These are phyloP conservation scores for Drosophila hamatofila DNA, from an alignment of 2,888 invertebrate species.

Conservation along the genomic window DNA sequence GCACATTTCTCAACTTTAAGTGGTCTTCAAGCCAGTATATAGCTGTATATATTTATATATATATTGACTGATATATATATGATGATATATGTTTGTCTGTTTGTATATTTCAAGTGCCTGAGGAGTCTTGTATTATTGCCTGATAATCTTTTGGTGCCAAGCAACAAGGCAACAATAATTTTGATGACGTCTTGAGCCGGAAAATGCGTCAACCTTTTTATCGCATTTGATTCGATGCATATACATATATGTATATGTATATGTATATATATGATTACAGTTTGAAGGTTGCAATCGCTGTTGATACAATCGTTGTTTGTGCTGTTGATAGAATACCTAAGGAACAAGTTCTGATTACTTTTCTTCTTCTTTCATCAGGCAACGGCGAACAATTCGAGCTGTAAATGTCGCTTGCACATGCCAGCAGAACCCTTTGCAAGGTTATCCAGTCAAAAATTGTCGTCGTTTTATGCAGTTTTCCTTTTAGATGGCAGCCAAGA, in stretches of 20 bases:
- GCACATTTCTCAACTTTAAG: conserved; percentile 1
- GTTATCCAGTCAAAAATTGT: conserved; percentile 52
- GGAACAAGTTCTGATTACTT: conserved; percentile 4
- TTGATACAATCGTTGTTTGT: not conserved
- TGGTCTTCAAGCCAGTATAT: not conserved
- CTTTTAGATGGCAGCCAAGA: conserved; percentile 15
- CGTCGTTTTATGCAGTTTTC: conserved; percentile 37
- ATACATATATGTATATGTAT: not conserved
- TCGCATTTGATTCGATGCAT: conserved; percentile 19
- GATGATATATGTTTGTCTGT: too few relatives aligned
- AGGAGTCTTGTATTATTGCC: conserved; percentile 1
- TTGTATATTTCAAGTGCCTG: not conserved
- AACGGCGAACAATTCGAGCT: conserved; percentile 6
- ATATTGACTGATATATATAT: too few relatives aligned
- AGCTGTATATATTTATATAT: not conserved
- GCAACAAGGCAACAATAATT: conserved; percentile 14
- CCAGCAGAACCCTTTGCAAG: conserved; percentile 40
- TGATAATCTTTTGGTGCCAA: conserved; percentile 18
- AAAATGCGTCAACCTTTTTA: conserved; percentile 52
- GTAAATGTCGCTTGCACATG: conserved; percentile 19
- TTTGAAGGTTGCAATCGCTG: conserved; percentile 13
- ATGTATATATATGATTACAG: not conserved
- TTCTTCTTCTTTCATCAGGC: not conserved
- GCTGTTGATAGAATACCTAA: not conserved
- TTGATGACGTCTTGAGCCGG: conserved; percentile 43